Evolutionary conservation across 2,113 vertebrate species (phyloP).

Genomic region (Chamaea fasciata): DNA sequence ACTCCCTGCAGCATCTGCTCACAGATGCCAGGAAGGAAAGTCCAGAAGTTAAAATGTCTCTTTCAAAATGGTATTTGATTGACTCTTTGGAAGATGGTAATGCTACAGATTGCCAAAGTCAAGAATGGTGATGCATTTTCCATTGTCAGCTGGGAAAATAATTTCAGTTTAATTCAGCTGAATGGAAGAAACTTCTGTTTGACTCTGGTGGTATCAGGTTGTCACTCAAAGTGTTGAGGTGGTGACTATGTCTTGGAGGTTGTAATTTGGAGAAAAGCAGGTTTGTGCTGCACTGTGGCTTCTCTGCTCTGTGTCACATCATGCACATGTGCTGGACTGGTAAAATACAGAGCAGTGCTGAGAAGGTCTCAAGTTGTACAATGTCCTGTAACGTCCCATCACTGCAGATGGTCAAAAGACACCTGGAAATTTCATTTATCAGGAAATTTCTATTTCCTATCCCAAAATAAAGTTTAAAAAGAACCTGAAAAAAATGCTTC

Average conservation of each 20-base stretch:
- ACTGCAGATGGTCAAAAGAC: background rate
- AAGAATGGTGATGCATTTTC: background rate
- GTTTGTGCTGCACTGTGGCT: background rate
- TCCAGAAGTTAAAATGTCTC: background rate
- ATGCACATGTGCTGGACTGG: background rate
- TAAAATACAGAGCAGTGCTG: background rate
- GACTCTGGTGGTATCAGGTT: background rate
- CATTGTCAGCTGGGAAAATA: background rate
- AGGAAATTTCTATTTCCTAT: background rate
- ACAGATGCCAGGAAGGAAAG: background rate
- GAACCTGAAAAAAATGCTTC: background rate
- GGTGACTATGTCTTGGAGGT: background rate
- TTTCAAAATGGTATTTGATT: background rate
- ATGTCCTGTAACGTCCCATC: background rate
- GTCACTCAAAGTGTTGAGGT: background rate
- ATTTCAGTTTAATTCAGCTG: background rate
- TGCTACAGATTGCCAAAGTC: background rate
- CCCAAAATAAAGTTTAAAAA: background rate
- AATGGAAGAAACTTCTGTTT: background rate
- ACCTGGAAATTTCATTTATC: background rate
- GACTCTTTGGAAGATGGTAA: background rate
- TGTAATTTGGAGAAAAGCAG: background rate
- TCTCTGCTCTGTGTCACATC: background rate
- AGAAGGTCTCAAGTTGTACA: background rate
- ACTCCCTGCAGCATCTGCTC: background rate